Base-by-base conservation (phyloP, 2,797 vertebrate species). In the Pseudotriccus pelzelni region DNA sequence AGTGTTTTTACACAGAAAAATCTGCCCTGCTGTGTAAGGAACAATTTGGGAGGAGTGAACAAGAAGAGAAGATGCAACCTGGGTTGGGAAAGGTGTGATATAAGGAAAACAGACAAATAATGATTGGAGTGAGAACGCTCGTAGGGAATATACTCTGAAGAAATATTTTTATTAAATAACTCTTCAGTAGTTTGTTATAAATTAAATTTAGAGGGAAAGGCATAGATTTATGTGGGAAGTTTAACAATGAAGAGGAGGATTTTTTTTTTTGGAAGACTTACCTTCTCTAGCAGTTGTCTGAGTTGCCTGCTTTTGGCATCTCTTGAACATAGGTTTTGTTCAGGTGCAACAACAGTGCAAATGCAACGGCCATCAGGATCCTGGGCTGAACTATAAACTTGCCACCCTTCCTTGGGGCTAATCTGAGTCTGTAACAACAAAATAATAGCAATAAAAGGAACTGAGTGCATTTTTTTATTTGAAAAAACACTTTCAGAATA, bases 331-430 rank as follows among this genome's bases (percentile, higher is more conserved):
- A 99, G 98, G 79, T 98, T 99, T 96, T 99, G 99, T 93, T 99
- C 99, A 8, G 99, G 99, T 59, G 99, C 99, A 91, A 99, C 99
- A 79, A 99, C 99, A 1, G 99, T 99, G 97, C 99, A 99, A 97
- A 99, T 99, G 93, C 99, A 99, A 37, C 99, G 98, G 9, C 99
- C 99, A 8, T 99, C 99, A 8, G 99, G 98, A 93, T 99, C 99
- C 97, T 99, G 99, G 5, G 99, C 99, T 1, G 99, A 99, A 88
- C 99, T 99, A 96, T 99, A 99, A 72, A 99, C 99, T 97, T 99
- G 99, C 99, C 99, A 99, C 59, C 99, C 99, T 97, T 99, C 99
- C 96, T 99, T 99, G 32, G 99, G 99, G 37, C 99, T 99, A 13
- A 99, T 99, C 90, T 98, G 98, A 78, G 99, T 99, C 99, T 99